Conservation (phyloP, 1,140 invertebrate species). For the Heterodera carotae region DNA sequence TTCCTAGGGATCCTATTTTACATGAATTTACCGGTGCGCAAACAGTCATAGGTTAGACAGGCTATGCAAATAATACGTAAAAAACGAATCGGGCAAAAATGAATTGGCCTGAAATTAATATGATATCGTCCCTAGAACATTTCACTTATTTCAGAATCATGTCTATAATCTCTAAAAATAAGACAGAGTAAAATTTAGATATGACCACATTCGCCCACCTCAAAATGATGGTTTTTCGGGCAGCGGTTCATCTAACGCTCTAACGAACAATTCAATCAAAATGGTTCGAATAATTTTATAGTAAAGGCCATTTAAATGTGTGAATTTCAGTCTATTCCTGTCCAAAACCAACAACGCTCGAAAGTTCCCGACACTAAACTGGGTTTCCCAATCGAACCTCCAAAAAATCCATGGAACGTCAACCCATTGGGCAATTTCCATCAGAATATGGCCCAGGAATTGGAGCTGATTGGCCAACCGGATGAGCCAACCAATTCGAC, state of each 20-base stretch:
- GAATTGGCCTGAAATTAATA: too few relatives aligned
- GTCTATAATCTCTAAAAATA: too few relatives aligned
- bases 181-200: constrained; percentile 14
- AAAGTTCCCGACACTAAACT: constrained; percentile 9
- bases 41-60: too few relatives aligned
- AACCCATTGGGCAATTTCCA: constrained; percentile 23
- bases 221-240: too few relatives aligned
- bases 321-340: constrained; percentile 11
- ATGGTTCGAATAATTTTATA: neutral
- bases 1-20: too few relatives aligned
- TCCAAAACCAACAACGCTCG: neutral
- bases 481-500: neutral
- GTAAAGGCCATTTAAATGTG: neutral
- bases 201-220: constrained; percentile 39
- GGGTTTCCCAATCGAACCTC: constrained; percentile 4
- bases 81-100: too few relatives aligned
- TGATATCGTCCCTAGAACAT: too few relatives aligned
- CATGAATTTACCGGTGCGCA: too few relatives aligned
- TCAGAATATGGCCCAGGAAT: constrained; percentile 5
- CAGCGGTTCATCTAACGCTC: neutral
- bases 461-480: constrained; percentile 24
- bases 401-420: constrained; percentile 23
- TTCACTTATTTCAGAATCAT: too few relatives aligned
- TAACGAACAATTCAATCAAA: neutral
- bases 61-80: too few relatives aligned